Evolutionary conservation across 2,113 vertebrate genomes (phyloP), one percentile per base, ranked within the genome.

Genomic region (Suricata suricatta): DNA sequence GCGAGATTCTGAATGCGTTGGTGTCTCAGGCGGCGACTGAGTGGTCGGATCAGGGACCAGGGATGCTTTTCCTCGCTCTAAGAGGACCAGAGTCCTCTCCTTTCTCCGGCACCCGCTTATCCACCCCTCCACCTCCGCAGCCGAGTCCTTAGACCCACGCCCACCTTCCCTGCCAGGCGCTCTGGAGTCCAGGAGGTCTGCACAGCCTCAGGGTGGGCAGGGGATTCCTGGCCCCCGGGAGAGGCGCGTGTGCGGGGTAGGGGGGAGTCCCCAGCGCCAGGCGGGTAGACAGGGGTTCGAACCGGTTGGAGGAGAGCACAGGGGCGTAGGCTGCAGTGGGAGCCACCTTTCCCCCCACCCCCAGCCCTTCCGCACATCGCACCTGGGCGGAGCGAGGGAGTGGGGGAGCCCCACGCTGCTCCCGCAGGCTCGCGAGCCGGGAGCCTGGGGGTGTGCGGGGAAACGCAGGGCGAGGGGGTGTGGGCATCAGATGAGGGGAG

Each of bases 311-410:
- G n/a, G 52, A 83, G 68, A 54, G 79, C 54, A 13, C 92, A 29
- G 47, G 64, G 92, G 80, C 27, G 14, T 88, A 82, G 87, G 92
- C 95, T 96, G 93, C 90, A 52, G 83, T 16, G 90, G 29, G 69
- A 96, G 57, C 52, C 93, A 50, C 90, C 47, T 50, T 77, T 19
- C 57, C 21, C 71, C 5, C 17, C 57, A 15, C 71, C 5, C 17
- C 44, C n/a, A 14, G 44, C 21, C 21, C 92, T 84, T 93, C 87
- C 8, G 50, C 71, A 57, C 47, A 85, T 94, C 72, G 54, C 96
- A 98, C 97, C 96, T 97, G 96, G 97, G 97, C 54, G 80, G 95
- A 96, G 95, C 76, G 0, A 90, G 63, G 50, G 52, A 93, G 64
- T n/a, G 5, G 50, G 90, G 90, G 91, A 97, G 93, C 87, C 83